phyloP scores from a whole-genome alignment of 2,888 invertebrate species.

The Yponomeuta cagnagella region DNA sequence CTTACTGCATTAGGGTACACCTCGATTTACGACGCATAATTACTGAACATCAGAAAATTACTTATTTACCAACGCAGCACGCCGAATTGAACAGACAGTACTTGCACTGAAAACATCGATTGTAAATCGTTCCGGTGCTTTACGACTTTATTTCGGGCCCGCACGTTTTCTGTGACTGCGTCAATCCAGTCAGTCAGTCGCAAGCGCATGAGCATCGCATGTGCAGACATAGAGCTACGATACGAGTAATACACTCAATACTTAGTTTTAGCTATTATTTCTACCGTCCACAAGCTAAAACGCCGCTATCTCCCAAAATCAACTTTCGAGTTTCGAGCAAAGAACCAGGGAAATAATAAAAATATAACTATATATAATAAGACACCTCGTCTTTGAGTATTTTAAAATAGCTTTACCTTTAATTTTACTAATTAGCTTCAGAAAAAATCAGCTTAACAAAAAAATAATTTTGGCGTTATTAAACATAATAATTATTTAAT shows the following conservation, averaged over 20 bases:
- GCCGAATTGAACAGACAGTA: background rate
- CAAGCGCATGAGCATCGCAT: background rate
- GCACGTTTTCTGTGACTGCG: constrained; percentile 72
- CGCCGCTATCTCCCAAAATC: no score
- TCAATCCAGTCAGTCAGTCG: constrained; percentile 52
- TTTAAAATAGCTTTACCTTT: no score
- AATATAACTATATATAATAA: no score
- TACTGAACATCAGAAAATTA: background rate
- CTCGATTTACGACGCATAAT: no score
- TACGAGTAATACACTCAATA: background rate
- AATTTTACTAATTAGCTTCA: no score
- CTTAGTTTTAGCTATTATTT: background rate
- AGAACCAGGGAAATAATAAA: no score
- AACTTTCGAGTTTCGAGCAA: no score
- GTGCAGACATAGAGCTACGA: background rate
- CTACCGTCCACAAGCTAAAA: no score
- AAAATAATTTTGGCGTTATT: no score
- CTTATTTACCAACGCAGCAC: background rate
- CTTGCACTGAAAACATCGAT: constrained; percentile 20
- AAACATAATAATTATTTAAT: no score
- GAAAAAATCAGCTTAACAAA: no score
- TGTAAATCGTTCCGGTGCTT: constrained; percentile 41
- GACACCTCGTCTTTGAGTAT: no score
- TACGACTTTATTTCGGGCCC: constrained; percentile 73
- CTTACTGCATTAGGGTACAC: background rate